A percentile compares a stretch with the other conserved stretches of the same genome.
These are phyloP conservation scores for Entomobrya proxima DNA, from an alignment of 2,888 invertebrate species.

Conservation along the genomic window DNA sequence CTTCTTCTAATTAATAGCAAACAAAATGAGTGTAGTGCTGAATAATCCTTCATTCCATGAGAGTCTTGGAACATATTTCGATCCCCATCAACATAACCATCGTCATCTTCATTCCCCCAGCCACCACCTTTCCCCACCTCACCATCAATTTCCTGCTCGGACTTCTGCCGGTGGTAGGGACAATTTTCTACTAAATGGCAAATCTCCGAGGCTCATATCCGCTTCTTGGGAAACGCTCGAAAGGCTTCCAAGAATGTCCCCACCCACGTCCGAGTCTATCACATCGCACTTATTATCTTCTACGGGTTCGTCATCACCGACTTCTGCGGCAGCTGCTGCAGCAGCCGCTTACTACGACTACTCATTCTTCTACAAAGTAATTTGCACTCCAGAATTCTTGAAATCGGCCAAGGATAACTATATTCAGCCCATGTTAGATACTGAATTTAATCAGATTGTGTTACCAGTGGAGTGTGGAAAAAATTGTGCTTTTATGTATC, in stretches of 20 bases:
- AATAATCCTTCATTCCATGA: constrained; percentile 53
- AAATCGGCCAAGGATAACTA: constrained; percentile 70
- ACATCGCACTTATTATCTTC: constrained; percentile 63
- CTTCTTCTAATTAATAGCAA: neutral
- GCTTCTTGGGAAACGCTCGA: constrained; percentile 58
- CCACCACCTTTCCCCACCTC: neutral
- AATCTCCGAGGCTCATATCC: constrained; percentile 57
- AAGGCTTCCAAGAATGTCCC: constrained; percentile 64
- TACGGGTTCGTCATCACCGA: constrained; percentile 2
- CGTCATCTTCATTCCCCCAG: neutral
- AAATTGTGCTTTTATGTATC: constrained; percentile 76
- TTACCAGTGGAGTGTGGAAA: constrained; percentile 74
- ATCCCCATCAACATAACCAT: neutral
- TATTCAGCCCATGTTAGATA: constrained; percentile 70
- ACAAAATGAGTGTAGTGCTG: constrained; percentile 43
- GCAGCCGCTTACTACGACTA: constrained; percentile 34
- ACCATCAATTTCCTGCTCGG: constrained; percentile 40
- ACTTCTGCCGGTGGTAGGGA: constrained; percentile 9
- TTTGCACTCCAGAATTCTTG: constrained; percentile 66
- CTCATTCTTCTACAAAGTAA: constrained; percentile 54
- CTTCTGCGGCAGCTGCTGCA: constrained; percentile 30
- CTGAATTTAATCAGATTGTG: constrained; percentile 67
- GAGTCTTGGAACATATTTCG: constrained; percentile 28
- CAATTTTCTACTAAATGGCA: constrained; percentile 40
- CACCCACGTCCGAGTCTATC: constrained; percentile 69